Evolutionary conservation across 1,140 invertebrate genomes (phyloP), one percentile per base, ranked within the genome.

Genomic region (Bombus consobrinus): DNA sequence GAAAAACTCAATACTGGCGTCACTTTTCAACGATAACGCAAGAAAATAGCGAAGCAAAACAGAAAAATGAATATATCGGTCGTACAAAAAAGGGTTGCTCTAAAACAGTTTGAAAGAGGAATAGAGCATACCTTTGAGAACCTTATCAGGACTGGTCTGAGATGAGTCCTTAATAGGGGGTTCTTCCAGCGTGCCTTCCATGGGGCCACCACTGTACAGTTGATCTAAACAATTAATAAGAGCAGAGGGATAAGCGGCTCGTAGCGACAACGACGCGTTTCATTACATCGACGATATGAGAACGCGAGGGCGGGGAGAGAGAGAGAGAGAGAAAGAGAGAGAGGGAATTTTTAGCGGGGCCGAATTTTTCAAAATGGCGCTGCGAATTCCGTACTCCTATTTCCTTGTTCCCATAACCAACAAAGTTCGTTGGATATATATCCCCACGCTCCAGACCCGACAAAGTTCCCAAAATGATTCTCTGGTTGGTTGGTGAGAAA

Each of bases 281-380:
- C 76, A 86, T 87, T 59, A 72, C 81, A 86, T 82, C 71, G 41
- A 76, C 79, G 87, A 85, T 39, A 71, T 47, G 39, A 62, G 59
- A 77, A 39, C 62, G 64, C 69, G 81, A 80, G 74, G 62, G 77
- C 43, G 83, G 62, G 78, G 80, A 73, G 83, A 68, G 86, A 87
- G 88, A 87, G 88, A 83, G 75, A 83, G 86, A 87, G 85, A 88
- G 88, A 85, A 0, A 59, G 25, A 28, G 83, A 88, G 86, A 87
- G 88, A 87, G 88, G 83, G 79, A 83, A 87, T 87, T 91, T 89
- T 90, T 85, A 88, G 77, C 87, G 85, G 87, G 87, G 87, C 85
- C 87, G 90, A 93, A 94, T 94, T 94, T 94, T 94, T 94, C 94
- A 94, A 94, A 94, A 94, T 94, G 94, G 94, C 94, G 94, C 93